Percentiles rank a stretch among this genome's conserved stretches.
These are phyloP conservation scores for Physeter macrocephalus DNA, from an alignment of 2,113 vertebrate species.

Conservation along the genomic window DNA sequence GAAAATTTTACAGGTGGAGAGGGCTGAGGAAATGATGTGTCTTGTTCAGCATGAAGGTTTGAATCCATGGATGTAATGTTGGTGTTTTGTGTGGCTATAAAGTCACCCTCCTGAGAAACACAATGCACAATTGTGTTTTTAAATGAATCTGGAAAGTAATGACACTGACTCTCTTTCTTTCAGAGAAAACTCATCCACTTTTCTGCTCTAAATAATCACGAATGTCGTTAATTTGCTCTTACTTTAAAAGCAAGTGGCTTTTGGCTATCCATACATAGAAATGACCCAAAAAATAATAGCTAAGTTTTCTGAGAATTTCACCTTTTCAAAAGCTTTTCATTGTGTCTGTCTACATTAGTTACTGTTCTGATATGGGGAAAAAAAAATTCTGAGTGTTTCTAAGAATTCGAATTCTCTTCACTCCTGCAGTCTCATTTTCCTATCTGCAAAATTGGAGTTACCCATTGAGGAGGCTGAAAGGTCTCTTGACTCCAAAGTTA, in stretches of 20 bases:
- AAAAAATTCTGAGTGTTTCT: constrained; percentile 35
- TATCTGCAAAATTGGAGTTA: not conserved
- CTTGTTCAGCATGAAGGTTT: not conserved
- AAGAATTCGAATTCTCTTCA: constrained; percentile 36
- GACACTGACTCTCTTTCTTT: constrained; percentile 35
- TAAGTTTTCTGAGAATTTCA: constrained; percentile 60
- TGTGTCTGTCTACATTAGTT: constrained; percentile 4
- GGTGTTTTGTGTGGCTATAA: not conserved
- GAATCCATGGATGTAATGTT: not conserved
- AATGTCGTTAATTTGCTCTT: constrained; percentile 51
- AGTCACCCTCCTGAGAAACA: constrained; percentile 7
- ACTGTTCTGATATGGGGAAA: not conserved
- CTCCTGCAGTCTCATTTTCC: not conserved
- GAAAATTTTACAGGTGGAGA: not conserved
- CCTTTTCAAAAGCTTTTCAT: constrained; percentile 25
- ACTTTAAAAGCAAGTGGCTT: constrained; percentile 39
- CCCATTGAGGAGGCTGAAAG: not conserved
- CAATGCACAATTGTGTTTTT: not conserved
- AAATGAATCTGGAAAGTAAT: not conserved
- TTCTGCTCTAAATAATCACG: constrained; percentile 24
- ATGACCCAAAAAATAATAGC: not conserved
- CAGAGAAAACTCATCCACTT: constrained; percentile 30
- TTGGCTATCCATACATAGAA: not conserved
- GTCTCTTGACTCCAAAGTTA: not conserved
- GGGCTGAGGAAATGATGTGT: not conserved